Evolutionary conservation across 2,888 invertebrate species (phyloP), one percentile per base, ranked within the genome.

Genomic region (Pollenia griseotomentosa): DNA sequence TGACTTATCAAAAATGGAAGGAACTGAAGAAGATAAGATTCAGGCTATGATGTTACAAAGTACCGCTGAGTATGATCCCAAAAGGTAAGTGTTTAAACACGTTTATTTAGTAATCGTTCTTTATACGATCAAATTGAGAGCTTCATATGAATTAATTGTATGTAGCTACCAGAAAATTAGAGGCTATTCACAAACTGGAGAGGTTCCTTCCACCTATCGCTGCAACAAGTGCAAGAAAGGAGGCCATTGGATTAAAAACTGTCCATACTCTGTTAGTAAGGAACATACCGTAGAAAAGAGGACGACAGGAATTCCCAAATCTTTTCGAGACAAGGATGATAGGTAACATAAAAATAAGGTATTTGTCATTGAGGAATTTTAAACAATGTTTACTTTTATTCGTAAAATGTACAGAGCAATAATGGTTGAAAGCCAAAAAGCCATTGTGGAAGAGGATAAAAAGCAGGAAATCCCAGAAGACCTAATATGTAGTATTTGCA

Each of bases 171-270:
- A 97, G 93, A 97, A 97, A 94, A 96, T 97, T 92, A 96, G 97
- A 91, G 97, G 97, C 83, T 97, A 97, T 74, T 97, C 96, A 93
- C 98, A 98, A 94, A 95, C 96, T 90, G 99, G 98, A 44, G 96
- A 96, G 90, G 98, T 99, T 33, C 99, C 99, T 78, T 93, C 96
- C n/a, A 96, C 96, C 91, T 99, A 99, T 94, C 95, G 97, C 70
- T 99, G 99, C 94, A 97, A 97, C 92, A 97, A 97, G 93, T 99
- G 99, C 94, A 97, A 97, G 90, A 97, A 98, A 93, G 95, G 96
- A 85, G 99, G 99, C 1, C 99, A 99, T 94, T 99, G 98, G 98
- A 99, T 99, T 89, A 98, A 97, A 93, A 97, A 98, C 93, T 99
- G 99, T 93, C 98, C 98, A 10, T 94, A 96, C 88, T 89, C 89